Evolutionary conservation across 2,888 invertebrate genomes (phyloP).

Genomic region (Galerucella nymphaeae): DNA sequence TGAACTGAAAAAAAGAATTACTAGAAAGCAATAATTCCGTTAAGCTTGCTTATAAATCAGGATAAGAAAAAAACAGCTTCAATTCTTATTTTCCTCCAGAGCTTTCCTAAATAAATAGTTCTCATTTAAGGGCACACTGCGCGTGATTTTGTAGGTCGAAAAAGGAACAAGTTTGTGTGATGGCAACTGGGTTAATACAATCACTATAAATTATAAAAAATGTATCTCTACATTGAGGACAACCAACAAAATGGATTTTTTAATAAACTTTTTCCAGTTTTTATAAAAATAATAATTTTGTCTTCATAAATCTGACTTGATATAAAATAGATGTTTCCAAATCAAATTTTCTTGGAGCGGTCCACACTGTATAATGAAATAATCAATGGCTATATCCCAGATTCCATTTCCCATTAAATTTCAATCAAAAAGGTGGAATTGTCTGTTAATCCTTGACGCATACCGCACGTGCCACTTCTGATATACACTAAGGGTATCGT

Average conservation of each 20-base stretch:
- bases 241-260: too few species aligned
- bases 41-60: conserved; percentile 46
- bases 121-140: conserved; percentile 24
- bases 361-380: not conserved
- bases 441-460: conserved; percentile 57
- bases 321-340: too few species aligned
- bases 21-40: conserved; percentile 42
- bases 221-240: not conserved
- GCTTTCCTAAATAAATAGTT: conserved; percentile 41
- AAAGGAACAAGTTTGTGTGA: not conserved
- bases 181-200: not conserved
- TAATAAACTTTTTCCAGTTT: too few species aligned
- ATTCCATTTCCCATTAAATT: conserved; percentile 56
- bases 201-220: not conserved
- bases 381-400: conserved; percentile 10
- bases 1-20: conserved; percentile 34
- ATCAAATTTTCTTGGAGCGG: too few species aligned
- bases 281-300: too few species aligned
- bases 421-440: conserved; percentile 58
- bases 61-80: conserved; percentile 43
- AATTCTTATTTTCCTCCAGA: conserved; percentile 44
- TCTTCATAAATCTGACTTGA: too few species aligned
- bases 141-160: not conserved
- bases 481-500: conserved; percentile 41
- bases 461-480: conserved; percentile 51